phyloP scores from a whole-genome alignment of 2,797 vertebrate species.

The Taeniopygia guttata region DNA sequence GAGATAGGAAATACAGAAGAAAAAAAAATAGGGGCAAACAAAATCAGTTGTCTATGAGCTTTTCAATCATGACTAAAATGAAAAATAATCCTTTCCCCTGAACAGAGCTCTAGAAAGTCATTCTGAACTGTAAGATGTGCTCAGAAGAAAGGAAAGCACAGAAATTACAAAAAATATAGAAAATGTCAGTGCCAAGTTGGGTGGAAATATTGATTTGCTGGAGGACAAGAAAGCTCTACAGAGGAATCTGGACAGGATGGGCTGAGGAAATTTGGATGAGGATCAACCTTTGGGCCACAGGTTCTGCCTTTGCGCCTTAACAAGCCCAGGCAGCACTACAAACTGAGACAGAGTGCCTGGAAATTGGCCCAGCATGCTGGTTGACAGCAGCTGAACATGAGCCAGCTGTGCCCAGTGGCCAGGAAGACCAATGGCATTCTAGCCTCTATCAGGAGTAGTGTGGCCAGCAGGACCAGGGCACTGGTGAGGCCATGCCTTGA shows the following conservation, averaged over 20 bases:
- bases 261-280: accelerated
- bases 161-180: neutral
- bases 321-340: accelerated
- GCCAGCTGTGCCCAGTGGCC: neutral
- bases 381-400: neutral
- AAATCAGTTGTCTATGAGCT: neutral
- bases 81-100: neutral
- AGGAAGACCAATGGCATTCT: neutral
- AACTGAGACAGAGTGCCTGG: neutral
- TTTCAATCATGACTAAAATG: neutral
- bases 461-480: neutral
- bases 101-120: neutral
- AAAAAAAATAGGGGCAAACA: neutral
- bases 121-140: neutral
- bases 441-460: accelerated
- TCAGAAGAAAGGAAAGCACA: neutral
- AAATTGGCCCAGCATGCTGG: neutral
- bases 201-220: neutral
- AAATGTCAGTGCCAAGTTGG: accelerated
- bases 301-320: accelerated
- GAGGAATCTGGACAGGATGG: no score
- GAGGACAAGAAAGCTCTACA: neutral
- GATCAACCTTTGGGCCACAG: accelerated
- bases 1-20: neutral
- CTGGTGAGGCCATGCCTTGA: accelerated